Evolutionary conservation across 2,888 invertebrate species (phyloP).

Genomic region (Chrysina gloriosa): DNA sequence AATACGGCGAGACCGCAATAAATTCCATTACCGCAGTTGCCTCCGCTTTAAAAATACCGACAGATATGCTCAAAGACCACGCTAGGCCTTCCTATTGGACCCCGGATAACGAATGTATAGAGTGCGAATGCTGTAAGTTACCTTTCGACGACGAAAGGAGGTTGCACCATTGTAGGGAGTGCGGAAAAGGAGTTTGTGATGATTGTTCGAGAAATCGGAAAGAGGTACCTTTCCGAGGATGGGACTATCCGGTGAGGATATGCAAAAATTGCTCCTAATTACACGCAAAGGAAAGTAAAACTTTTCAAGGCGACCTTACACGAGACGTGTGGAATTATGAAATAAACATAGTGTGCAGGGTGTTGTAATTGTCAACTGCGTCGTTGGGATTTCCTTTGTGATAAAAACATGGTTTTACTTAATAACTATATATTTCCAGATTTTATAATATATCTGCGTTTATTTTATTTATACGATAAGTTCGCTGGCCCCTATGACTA

Average conservation of each 20-base stretch:
- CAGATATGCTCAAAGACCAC: slow-evolving; percentile 81
- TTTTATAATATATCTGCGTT: slow-evolving; percentile 24
- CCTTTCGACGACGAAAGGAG: slow-evolving; percentile 69
- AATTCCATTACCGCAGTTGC: slow-evolving; percentile 78
- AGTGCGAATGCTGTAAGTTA: slow-evolving; percentile 74
- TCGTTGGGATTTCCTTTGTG: slow-evolving; percentile 24
- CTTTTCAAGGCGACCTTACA: slow-evolving; percentile 1
- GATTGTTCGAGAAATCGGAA: slow-evolving; percentile 70
- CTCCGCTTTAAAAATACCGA: slow-evolving; percentile 78
- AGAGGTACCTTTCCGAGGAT: slow-evolving; percentile 79
- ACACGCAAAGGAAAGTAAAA: slow-evolving; percentile 44
- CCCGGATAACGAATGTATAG: slow-evolving; percentile 76
- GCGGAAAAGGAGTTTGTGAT: slow-evolving; percentile 78
- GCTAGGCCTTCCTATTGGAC: slow-evolving; percentile 85
- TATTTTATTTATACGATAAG: slow-evolving; percentile 5
- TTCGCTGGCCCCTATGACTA: too few species aligned
- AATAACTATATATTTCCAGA: slow-evolving; percentile 24
- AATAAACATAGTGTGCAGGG: slow-evolving; percentile 12
- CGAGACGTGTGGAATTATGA: background rate
- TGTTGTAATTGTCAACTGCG: slow-evolving; percentile 28
- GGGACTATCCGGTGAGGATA: slow-evolving; percentile 79
- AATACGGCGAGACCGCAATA: slow-evolving; percentile 79
- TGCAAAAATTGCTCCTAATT: slow-evolving; percentile 72
- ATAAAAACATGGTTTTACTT: slow-evolving; percentile 22
- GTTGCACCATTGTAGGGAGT: slow-evolving; percentile 78